A percentile compares a stretch with the other conserved stretches of the same genome.
phyloP scores from a whole-genome alignment of 2,888 invertebrate species.

The Eremobia ochroleuca region DNA sequence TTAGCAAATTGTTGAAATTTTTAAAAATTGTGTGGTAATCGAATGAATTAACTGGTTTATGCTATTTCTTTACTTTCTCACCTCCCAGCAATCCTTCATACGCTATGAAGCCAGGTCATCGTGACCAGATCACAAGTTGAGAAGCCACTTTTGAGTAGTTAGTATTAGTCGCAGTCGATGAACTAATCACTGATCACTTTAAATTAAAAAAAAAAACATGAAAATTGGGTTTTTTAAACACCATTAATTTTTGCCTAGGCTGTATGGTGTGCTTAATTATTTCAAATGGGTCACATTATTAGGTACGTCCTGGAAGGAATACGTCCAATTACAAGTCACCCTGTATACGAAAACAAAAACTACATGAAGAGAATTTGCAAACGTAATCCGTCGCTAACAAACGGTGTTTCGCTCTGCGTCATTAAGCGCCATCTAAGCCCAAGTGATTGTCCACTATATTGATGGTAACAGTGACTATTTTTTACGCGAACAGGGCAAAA shows the following conservation, averaged over 20 bases:
- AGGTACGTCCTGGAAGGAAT: neutral
- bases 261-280: neutral
- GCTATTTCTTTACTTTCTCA: neutral
- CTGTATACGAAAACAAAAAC: constrained; percentile 21
- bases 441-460: constrained; percentile 41
- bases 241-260: neutral
- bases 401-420: constrained; percentile 45
- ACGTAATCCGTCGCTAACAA: constrained; percentile 61
- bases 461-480: constrained; percentile 43
- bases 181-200: too few relatives aligned
- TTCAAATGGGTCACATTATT: neutral
- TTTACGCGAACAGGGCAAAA: constrained; percentile 28
- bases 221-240: neutral
- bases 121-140: too few relatives aligned
- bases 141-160: too few relatives aligned
- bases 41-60: neutral
- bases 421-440: constrained; percentile 47
- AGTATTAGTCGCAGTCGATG: too few relatives aligned
- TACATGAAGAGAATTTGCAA: constrained; percentile 36
- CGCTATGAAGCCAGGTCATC: neutral
- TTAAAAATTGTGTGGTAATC: neutral
- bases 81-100: neutral
- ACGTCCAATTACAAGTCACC: neutral
- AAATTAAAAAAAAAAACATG: neutral
- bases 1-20: neutral